phyloP scores from a whole-genome alignment of 2,113 vertebrate genomes.

The Salminus brasiliensis region DNA sequence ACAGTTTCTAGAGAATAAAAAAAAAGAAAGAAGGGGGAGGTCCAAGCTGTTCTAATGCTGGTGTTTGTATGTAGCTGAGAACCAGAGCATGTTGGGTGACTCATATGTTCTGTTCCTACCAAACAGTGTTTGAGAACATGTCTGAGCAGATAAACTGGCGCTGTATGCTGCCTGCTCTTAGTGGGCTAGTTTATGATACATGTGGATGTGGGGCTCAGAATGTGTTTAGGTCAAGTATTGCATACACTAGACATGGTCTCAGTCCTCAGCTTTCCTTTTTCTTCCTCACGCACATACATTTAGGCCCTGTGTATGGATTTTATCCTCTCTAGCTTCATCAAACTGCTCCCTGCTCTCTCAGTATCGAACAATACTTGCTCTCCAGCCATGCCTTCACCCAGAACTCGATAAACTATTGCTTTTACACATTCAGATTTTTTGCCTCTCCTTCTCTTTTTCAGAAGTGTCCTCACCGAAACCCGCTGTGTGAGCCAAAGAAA shows the following conservation, averaged over 20 bases:
- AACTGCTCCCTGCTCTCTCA: conserved; percentile 33
- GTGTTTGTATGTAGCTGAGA: conserved; percentile 37
- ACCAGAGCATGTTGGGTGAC: conserved; percentile 27
- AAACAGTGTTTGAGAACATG: not conserved
- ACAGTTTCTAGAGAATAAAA: not conserved
- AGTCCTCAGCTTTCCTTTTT: not conserved
- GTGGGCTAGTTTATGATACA: not conserved
- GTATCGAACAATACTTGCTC: conserved; percentile 48
- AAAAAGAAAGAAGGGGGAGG: not conserved
- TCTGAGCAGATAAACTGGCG: too few species aligned
- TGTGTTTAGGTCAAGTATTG: not conserved
- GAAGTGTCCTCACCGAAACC: not conserved
- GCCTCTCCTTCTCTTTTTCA: conserved; percentile 16
- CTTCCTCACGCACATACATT: not conserved
- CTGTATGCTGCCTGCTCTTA: not conserved
- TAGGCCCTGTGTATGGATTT: conserved; percentile 45
- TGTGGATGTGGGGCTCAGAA: not conserved
- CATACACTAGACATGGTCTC: not conserved
- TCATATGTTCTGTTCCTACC: too few species aligned
- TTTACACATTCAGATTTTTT: conserved; percentile 38
- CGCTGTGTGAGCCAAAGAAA: conserved; percentile 19
- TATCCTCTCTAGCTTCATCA: conserved; percentile 50
- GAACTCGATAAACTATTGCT: conserved; percentile 44
- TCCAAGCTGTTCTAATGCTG: conserved; percentile 14
- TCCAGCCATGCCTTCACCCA: conserved; percentile 41